Conservation (phyloP, 1,140 invertebrate genomes). For the Maconellicoccus hirsutus region DNA sequence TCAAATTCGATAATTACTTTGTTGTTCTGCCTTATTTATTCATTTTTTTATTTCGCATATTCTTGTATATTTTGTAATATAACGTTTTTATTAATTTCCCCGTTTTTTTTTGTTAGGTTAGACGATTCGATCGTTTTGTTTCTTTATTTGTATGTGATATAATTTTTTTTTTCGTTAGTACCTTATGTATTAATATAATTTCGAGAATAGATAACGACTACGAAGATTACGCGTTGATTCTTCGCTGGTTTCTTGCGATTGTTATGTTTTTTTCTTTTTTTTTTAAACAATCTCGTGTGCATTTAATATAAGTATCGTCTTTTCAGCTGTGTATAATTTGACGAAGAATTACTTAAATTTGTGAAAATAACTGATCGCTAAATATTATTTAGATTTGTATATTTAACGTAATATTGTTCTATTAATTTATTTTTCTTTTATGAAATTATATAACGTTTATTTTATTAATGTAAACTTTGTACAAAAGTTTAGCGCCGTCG, state of each 20-base stretch:
- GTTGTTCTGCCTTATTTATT: slow-evolving; percentile 17
- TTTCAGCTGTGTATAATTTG: background rate
- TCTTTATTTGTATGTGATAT: slow-evolving; percentile 21
- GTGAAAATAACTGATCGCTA: background rate
- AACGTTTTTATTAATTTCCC: slow-evolving; percentile 19
- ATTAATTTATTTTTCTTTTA: slow-evolving; percentile 5
- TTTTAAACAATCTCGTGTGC: background rate
- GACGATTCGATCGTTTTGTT: slow-evolving; percentile 15
- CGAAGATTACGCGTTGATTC: background rate
- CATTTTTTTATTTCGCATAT: slow-evolving; percentile 1
- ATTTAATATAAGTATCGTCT: background rate
- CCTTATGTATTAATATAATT: background rate
- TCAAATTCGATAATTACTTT: slow-evolving; percentile 9
- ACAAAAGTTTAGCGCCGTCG: slow-evolving; percentile 7
- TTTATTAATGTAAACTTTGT: background rate
- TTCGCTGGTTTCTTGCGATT: background rate
- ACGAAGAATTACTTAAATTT: background rate
- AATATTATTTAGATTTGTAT: slow-evolving; percentile 3
- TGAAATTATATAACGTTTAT: slow-evolving; percentile 5
- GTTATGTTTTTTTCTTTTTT: background rate
- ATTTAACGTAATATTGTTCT: background rate
- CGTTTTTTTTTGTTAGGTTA: background rate
- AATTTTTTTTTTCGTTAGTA: slow-evolving; percentile 15
- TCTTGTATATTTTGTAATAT: slow-evolving; percentile 10
- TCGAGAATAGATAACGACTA: background rate